Evolutionary conservation across 1,140 invertebrate species (phyloP), one percentile per base, ranked within the genome.

Genomic region (Drosophila bocki): DNA sequence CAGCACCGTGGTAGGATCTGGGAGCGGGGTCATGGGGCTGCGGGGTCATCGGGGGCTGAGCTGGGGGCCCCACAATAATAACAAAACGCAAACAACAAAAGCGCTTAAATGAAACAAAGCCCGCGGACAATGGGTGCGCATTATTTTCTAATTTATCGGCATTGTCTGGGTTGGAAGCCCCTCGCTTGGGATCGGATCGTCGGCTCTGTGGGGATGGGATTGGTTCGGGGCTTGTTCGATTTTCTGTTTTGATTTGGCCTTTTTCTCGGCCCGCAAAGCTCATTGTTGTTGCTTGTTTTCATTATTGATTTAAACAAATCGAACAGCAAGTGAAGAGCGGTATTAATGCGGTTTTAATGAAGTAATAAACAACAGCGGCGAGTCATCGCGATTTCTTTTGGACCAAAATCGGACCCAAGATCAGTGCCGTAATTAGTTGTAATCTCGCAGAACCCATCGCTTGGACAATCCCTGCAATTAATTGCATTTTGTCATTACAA

Each of bases 81-180:
- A 72, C 69, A 79, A 79, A 80, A 74, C 69, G 67, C 75, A 80
- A 72, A 87, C 70, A 90, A 90, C 82, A 91, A 90, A 90, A 90
- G 86, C 86, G 87, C 82, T 86, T 86, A 90, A 90, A 91, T 90
- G 87, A 90, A 90, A 90, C 86, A 90, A 90, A 90, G 86, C 82
- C 67, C 71, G 35, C 68, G 87, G 77, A 90, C 86, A 90, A 90
- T 90, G 86, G 82, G 72, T 75, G 87, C 87, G 85, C 82, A 90
- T 90, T 87, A 90, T 90, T 90, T 91, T 90, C 86, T 90, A 90
- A 90, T 90, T 90, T 90, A 90, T 90, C 82, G 82, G 79, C 86
- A 91, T 91, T 90, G 85, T 90, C 57, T 63, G 70, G 53, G 26
- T 29, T 64, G 62, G 75, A 77, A 70, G 75, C 75, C 63, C 57